Evolutionary conservation across 2,113 vertebrate species (phyloP), one percentile per base, ranked within the genome.

Genomic region (Nyctibius bracteatus): DNA sequence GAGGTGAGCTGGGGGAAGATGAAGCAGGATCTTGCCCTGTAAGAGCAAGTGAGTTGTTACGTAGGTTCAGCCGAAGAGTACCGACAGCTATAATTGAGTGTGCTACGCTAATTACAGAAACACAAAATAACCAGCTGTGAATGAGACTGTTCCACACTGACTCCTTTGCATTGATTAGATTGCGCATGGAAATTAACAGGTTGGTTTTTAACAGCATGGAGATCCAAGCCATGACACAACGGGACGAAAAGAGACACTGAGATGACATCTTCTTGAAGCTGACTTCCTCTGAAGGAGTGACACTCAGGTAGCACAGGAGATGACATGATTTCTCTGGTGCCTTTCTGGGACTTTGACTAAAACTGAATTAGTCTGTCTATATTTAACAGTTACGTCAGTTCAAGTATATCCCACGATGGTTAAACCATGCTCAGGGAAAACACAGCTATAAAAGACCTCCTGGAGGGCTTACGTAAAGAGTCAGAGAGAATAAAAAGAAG

Each of bases 121-220:
- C 63, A 90, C 75, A 71, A 67, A 95, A 86, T 62, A 95, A 59
- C 88, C 94, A 95, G 90, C 94, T 95, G 94, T 77, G 92, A 94
- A 78, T 77, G 74, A 95, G 75, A 86, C 39, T 83, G 88, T 92
- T 94, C 88, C 85, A 92, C 67, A 93, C 85, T 78, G 87, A 54
- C 71, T 94, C 49, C 30, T 94, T 44, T 70, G 63, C 94, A 92
- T 88, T 90, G 93, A 96, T 95, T 96, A 96, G 88, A 95, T 88
- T 78, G 79, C 33, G 52, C 51, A 96, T 58, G 82, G 90, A 96
- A 92, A 93, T 93, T 21, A 96, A 77, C 72, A 86, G 33, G 58
- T 47, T 91, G 84, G 25, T 58, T 97, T 95, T 95, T 90, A 97
- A 92, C 85, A 35, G 67, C 0, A 0, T 66, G 85, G 43, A 70